Evolutionary conservation across 2,888 invertebrate genomes (phyloP).

Genomic region (Nysson spinosus): DNA sequence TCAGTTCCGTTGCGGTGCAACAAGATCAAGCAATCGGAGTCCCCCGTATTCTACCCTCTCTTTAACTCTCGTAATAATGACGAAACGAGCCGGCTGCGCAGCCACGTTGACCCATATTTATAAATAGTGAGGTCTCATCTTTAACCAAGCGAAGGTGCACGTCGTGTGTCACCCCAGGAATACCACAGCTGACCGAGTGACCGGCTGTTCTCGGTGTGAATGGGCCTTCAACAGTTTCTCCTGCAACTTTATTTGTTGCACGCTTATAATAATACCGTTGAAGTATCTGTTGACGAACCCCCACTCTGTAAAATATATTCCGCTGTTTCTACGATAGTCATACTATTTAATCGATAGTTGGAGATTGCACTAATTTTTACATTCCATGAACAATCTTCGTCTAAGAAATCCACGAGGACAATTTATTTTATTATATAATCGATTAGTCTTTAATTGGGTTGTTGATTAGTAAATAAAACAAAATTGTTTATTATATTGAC

Average conservation of each 20-base stretch:
- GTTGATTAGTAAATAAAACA: too few relatives aligned
- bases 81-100: conserved; percentile 53
- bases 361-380: too few relatives aligned
- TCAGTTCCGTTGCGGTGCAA: conserved; percentile 6
- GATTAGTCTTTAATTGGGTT: too few relatives aligned
- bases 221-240: conserved; percentile 31
- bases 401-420: too few relatives aligned
- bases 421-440: too few relatives aligned
- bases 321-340: too few relatives aligned
- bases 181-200: conserved; percentile 59
- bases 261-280: too few relatives aligned
- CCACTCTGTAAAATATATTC: too few relatives aligned
- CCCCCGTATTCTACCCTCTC: conserved; percentile 29
- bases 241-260: not conserved
- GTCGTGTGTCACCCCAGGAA: conserved; percentile 61
- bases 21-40: conserved; percentile 5
- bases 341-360: too few relatives aligned
- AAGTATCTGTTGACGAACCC: too few relatives aligned
- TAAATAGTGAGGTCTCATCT: conserved; percentile 66
- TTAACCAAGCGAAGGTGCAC: conserved; percentile 53
- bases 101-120: conserved; percentile 68
- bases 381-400: too few relatives aligned
- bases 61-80: conserved; percentile 55
- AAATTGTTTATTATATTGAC: too few relatives aligned
- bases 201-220: conserved; percentile 53